Conservation (phyloP, 1,140 invertebrate genomes). For the Diachasmimorpha longicaudata region DNA sequence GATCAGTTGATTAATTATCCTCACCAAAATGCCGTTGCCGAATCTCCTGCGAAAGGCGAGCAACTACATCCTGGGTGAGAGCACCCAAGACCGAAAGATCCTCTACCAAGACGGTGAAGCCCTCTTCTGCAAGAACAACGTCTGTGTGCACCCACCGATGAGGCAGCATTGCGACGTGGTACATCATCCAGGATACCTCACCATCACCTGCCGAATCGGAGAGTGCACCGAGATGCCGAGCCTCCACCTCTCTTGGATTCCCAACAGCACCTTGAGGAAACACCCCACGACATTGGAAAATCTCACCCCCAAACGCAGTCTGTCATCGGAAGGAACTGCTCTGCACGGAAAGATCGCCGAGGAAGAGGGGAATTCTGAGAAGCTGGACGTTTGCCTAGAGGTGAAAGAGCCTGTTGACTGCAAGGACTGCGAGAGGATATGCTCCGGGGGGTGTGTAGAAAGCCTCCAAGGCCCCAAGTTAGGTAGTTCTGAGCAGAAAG, state of each 20-base stretch:
- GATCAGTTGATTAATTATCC: neutral
- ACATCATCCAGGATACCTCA: slow-evolving; percentile 92
- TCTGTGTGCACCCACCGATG: slow-evolving; percentile 92
- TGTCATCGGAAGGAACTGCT: neutral
- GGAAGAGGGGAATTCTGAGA: slow-evolving; percentile 31
- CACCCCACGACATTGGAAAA: slow-evolving; percentile 81
- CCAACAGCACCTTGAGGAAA: slow-evolving; percentile 86
- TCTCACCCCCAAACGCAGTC: slow-evolving; percentile 40
- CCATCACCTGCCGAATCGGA: slow-evolving; percentile 80
- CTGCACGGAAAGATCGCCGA: slow-evolving; percentile 30
- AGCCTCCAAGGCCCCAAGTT: neutral
- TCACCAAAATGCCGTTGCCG: slow-evolving; percentile 74
- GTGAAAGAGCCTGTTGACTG: slow-evolving; percentile 55
- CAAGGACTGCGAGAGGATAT: slow-evolving; percentile 57
- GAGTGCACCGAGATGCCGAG: slow-evolving; percentile 79
- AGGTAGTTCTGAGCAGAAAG: neutral
- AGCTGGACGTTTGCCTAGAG: slow-evolving; percentile 55
- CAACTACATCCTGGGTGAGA: slow-evolving; percentile 77
- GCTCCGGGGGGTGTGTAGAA: slow-evolving; percentile 46
- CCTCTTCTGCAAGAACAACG: slow-evolving; percentile 90
- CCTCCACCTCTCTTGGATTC: slow-evolving; percentile 91
- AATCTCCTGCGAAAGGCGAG: slow-evolving; percentile 78
- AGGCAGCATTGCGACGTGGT: slow-evolving; percentile 80
- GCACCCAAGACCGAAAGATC: slow-evolving; percentile 55
- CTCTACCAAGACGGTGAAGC: slow-evolving; percentile 82